phyloP scores from a whole-genome alignment of 2,113 vertebrate species.

The Stercorarius parasiticus region DNA sequence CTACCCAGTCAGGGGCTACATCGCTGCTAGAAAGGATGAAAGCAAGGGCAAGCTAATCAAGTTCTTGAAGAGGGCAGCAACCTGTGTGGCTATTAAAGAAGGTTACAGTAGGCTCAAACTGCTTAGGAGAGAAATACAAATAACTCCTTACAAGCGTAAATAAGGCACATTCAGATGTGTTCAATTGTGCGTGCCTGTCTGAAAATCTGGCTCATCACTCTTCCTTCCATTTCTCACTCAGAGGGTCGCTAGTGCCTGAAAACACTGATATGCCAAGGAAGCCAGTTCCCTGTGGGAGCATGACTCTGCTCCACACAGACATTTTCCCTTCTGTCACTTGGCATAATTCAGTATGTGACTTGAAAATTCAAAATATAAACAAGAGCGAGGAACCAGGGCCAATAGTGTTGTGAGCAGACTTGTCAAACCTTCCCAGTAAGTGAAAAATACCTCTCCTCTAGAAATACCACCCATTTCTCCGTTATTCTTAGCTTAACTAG shows the following conservation, averaged over 20 bases:
- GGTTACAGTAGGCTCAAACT: neutral
- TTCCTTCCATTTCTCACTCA: neutral
- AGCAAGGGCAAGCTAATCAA: neutral
- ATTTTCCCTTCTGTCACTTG: slow-evolving; percentile 49
- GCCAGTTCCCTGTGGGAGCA: neutral
- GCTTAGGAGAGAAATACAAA: neutral
- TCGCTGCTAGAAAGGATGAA: neutral
- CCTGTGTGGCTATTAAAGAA: neutral
- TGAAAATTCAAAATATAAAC: slow-evolving; percentile 57
- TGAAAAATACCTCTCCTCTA: neutral
- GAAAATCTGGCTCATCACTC: slow-evolving; percentile 1
- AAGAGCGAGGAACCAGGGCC: neutral
- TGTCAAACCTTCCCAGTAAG: neutral
- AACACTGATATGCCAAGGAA: slow-evolving; percentile 23
- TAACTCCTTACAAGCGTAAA: neutral
- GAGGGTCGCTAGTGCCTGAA: slow-evolving; percentile 42
- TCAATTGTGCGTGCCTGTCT: neutral
- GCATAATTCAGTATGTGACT: slow-evolving; percentile 9
- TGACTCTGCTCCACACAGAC: neutral
- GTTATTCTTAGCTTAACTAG: neutral
- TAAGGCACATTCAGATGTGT: neutral
- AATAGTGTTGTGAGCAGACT: neutral
- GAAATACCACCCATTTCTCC: neutral
- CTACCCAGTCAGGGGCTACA: neutral
- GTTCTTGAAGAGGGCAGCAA: neutral